Base-by-base conservation (phyloP, 2,888 invertebrate species). In the Epiblema foenella region DNA sequence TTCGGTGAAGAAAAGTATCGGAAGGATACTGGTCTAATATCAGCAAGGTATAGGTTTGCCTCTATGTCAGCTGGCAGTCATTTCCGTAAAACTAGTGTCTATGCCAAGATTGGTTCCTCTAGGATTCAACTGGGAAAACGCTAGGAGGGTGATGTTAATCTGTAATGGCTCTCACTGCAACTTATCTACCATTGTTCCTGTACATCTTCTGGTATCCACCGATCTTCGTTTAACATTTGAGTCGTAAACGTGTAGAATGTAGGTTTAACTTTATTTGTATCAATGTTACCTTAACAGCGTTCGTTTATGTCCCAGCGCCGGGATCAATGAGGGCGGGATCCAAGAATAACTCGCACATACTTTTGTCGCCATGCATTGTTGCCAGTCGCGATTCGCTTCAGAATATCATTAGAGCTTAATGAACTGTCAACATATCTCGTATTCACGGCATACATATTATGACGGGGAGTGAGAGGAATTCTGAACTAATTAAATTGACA, bases 351-450 rank as follows among this genome's bases (percentile, higher is more conserved):
- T 59, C 15, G 46, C 54, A 66, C 37, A 59, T 66, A 66, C 70
- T 66, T 62, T 63, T 65, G 64, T 66, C 60, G 59, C 70, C 62
- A 71, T 57, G 62, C 56, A 57, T 67, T 67, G 67, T 71, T 67
- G 71, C 71, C 18, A 67, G 62, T 17, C 62, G 49, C 57, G 67
- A 62, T 71, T 67, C 67, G 56, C 49, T 62, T 62, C 62, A 24
- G 51, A 18, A 57, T 62, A 39, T 51, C 62, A 39, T 67, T 66
- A 67, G 70, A 60, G 39, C n/a, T 39, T 71, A 56, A 66, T 62
- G 60, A 71, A 71, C 42, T 62, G 62, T 29, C 42, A 49, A 39
- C 66, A 66, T 70, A 49, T 71, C 24, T 46, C 12, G 37, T 59
- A 70, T 70, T 60, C 66, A 62, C 60, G 18, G 46, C 24, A 18